A percentile compares a stretch with the other conserved stretches of the same genome.
Evolutionary conservation across 2,888 invertebrate genomes (phyloP).

Genomic region (Calameuta pallipes): DNA sequence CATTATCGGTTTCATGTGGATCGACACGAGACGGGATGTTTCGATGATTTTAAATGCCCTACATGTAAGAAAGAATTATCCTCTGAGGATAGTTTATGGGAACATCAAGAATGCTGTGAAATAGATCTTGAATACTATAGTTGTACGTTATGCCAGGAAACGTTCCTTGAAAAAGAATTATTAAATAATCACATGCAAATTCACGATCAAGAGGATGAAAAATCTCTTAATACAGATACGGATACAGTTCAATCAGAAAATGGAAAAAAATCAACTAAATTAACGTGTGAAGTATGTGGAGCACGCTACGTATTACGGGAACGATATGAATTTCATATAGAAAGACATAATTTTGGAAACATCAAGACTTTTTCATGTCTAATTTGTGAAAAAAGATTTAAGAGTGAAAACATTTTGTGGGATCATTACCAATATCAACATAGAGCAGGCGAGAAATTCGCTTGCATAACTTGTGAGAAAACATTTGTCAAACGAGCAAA

Average conservation of each 20-base stretch:
- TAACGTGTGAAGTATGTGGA: slow-evolving; percentile 14
- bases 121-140: not conserved
- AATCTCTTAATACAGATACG: not conserved
- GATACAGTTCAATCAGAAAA: slow-evolving; percentile 3
- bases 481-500: slow-evolving; percentile 17
- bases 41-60: slow-evolving; percentile 40
- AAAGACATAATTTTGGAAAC: slow-evolving; percentile 17
- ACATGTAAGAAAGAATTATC: slow-evolving; percentile 43
- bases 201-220: not conserved
- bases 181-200: not conserved
- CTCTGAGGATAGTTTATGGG: slow-evolving; percentile 43
- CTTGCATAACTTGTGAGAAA: slow-evolving; percentile 17
- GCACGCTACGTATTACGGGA: slow-evolving; percentile 19
- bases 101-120: slow-evolving; percentile 28
- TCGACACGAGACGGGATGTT: slow-evolving; percentile 37
- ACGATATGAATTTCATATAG: slow-evolving; percentile 21
- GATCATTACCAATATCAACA: slow-evolving; percentile 23
- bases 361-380: slow-evolving; percentile 15
- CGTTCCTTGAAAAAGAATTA: not conserved
- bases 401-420: slow-evolving; percentile 21
- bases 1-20: slow-evolving; percentile 37
- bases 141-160: not conserved
- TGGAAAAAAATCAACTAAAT: slow-evolving; percentile 10
- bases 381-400: slow-evolving; percentile 17
- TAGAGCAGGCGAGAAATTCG: slow-evolving; percentile 16